Conservation (phyloP, 1,140 invertebrate genomes). For the Cyclina sinensis region DNA sequence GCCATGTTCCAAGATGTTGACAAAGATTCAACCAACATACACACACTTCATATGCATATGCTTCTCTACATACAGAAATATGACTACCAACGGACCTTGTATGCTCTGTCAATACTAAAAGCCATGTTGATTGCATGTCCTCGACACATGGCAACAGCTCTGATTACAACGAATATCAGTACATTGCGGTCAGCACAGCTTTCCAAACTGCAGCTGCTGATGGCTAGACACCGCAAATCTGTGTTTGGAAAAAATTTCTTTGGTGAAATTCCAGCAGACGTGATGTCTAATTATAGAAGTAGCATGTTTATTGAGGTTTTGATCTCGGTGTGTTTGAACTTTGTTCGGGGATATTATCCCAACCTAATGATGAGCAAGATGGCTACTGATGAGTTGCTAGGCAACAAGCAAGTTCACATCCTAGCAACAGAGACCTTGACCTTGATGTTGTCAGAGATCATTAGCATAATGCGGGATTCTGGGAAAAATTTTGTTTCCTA, state of each 20-base stretch:
- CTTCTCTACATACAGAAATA: conserved; percentile 94
- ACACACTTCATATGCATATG: conserved; percentile 94
- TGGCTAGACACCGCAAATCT: conserved; percentile 93
- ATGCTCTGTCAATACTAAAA: conserved; percentile 92
- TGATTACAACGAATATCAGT: conserved; percentile 91
- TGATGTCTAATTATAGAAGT: conserved; percentile 89
- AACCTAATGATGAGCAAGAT: conserved; percentile 90
- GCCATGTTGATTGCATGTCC: conserved; percentile 92
- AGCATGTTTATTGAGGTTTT: conserved; percentile 95
- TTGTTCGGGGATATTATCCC: conserved; percentile 94
- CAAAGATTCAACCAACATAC: conserved; percentile 87
- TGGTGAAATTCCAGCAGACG: conserved; percentile 89
- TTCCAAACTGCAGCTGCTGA: conserved; percentile 89
- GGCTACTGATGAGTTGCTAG: conserved; percentile 91
- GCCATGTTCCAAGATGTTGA: conserved; percentile 79
- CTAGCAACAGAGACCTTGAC: conserved; percentile 92
- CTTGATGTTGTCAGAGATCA: conserved; percentile 92
- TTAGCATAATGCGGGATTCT: conserved; percentile 94
- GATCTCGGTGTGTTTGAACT: conserved; percentile 93
- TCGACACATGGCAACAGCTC: conserved; percentile 91
- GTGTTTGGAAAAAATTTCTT: conserved; percentile 93
- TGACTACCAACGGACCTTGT: conserved; percentile 92
- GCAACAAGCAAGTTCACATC: conserved; percentile 92
- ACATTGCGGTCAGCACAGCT: conserved; percentile 86
- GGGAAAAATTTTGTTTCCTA: conserved; percentile 94